Evolutionary conservation across 1,140 invertebrate species (phyloP).

Genomic region (Euschistus heros): DNA sequence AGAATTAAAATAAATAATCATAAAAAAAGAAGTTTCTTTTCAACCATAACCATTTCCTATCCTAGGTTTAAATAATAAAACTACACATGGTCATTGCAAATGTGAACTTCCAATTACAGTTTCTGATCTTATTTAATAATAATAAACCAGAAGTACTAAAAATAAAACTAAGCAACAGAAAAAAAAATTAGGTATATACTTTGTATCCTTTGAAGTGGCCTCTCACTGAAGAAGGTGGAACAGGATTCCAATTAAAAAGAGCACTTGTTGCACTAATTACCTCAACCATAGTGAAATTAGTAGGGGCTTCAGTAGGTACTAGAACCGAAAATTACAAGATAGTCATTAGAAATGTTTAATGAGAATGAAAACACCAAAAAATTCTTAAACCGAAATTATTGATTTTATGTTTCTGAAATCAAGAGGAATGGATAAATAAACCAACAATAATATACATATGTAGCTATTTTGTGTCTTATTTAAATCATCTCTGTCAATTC

Average conservation of each 20-base stretch:
- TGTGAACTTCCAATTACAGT: too few relatives aligned
- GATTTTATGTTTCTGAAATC: neutral
- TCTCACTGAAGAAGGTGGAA: conserved; percentile 58
- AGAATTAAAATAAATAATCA: too few relatives aligned
- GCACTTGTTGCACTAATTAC: conserved; percentile 64
- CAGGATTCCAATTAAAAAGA: conserved; percentile 72
- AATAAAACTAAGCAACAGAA: neutral
- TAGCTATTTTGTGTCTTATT: too few relatives aligned
- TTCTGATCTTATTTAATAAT: too few relatives aligned
- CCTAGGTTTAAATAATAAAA: too few relatives aligned
- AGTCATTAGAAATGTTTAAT: neutral
- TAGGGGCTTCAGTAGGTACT: conserved; percentile 67
- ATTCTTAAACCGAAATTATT: neutral
- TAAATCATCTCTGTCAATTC: too few relatives aligned
- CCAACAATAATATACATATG: neutral
- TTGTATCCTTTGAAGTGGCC: conserved; percentile 95
- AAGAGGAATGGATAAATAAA: neutral
- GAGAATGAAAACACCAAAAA: neutral
- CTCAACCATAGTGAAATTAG: conserved; percentile 69
- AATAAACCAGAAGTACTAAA: neutral
- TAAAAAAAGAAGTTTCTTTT: too few relatives aligned
- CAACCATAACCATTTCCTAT: too few relatives aligned
- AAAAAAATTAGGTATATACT: conserved; percentile 32
- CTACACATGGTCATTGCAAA: too few relatives aligned
- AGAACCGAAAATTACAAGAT: conserved; percentile 25